Conservation (phyloP, 2,888 invertebrate genomes). For the Megalurothrips usitatus region DNA sequence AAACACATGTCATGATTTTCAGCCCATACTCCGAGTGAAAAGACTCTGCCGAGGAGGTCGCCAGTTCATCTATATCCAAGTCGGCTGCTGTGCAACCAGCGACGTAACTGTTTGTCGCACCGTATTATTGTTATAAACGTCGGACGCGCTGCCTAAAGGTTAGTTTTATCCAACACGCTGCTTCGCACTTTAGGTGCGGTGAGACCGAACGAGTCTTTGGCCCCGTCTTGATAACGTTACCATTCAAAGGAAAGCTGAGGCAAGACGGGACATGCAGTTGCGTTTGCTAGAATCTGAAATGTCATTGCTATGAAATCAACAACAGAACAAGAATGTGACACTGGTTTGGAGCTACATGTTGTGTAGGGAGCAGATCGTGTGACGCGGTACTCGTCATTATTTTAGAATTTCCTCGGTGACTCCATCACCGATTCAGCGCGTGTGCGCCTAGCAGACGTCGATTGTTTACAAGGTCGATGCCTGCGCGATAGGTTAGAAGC, state of each 20-base stretch:
- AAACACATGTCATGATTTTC: neutral
- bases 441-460: conserved; percentile 16
- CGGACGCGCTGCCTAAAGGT: neutral
- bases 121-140: neutral
- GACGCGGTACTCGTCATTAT: neutral
- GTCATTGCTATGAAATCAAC: conserved; percentile 14
- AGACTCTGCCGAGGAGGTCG: neutral
- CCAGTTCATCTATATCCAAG: neutral
- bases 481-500: neutral
- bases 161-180: too few relatives aligned
- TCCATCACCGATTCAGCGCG: neutral
- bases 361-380: too few relatives aligned
- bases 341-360: too few relatives aligned
- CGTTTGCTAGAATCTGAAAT: conserved; percentile 17
- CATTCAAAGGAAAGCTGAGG: conserved; percentile 8
- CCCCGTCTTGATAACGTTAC: neutral
- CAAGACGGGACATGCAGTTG: neutral
- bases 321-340: neutral
- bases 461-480: conserved; percentile 23
- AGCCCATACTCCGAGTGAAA: neutral
- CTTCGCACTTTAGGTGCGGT: neutral
- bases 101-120: neutral
- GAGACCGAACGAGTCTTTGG: neutral
- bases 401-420: neutral
- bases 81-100: conserved; percentile 3